Conservation (phyloP, 2,888 invertebrate species). For the Agriopis leucophaearia region DNA sequence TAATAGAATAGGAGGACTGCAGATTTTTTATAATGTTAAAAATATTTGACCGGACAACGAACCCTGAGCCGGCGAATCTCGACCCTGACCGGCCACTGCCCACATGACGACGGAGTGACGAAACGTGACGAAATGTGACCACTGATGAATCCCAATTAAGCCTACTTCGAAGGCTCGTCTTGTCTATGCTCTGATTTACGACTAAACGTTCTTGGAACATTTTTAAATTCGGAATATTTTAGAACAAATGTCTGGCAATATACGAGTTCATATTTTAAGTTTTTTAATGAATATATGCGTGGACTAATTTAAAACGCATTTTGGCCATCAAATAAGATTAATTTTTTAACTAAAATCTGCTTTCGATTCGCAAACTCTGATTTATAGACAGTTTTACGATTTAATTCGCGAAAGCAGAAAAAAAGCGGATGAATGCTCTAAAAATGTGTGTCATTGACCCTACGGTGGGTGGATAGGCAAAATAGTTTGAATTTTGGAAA, state of each 20-base stretch:
- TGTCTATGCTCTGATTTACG: slow-evolving; percentile 43
- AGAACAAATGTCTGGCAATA: not conserved
- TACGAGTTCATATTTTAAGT: not conserved
- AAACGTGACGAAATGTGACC: slow-evolving; percentile 64
- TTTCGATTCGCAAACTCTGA: slow-evolving; percentile 18
- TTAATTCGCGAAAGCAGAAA: slow-evolving; percentile 23
- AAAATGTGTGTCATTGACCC: slow-evolving; percentile 34
- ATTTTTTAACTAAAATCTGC: slow-evolving; percentile 4
- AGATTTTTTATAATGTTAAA: slow-evolving; percentile 71
- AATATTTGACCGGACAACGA: slow-evolving; percentile 80
- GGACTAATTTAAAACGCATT: slow-evolving; percentile 5
- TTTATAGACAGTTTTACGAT: slow-evolving; percentile 28
- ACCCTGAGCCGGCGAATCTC: slow-evolving; percentile 64
- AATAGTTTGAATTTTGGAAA: slow-evolving; percentile 27
- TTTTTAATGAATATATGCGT: slow-evolving; percentile 1
- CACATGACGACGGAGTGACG: slow-evolving; percentile 60
- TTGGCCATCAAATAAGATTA: not conserved
- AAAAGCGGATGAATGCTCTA: slow-evolving; percentile 32
- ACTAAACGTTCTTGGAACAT: slow-evolving; percentile 38
- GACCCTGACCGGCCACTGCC: slow-evolving; percentile 66
- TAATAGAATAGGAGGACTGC: slow-evolving; percentile 75
- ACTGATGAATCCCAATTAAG: slow-evolving; percentile 47
- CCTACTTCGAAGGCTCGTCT: slow-evolving; percentile 40
- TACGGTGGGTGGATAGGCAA: slow-evolving; percentile 17
- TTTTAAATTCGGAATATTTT: slow-evolving; percentile 35